These are phyloP conservation scores for Macaca mulatta DNA, from an alignment of 2,113 vertebrate species.

Conservation along the genomic window DNA sequence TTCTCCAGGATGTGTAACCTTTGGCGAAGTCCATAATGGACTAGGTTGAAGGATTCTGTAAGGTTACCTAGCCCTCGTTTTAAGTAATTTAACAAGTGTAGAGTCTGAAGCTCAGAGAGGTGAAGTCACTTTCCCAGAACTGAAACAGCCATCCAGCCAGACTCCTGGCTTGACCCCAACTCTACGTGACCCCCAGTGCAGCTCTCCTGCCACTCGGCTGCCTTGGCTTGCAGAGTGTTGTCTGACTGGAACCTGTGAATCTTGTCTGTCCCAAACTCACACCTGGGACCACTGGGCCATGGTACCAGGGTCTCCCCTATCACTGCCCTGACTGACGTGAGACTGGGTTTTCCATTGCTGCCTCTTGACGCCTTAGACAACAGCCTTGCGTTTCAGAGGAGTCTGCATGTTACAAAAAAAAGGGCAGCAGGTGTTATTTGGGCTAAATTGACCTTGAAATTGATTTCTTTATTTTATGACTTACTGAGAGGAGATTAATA, in stretches of 20 bases:
- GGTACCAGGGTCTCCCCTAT: not conserved
- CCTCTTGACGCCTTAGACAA: conserved; percentile 70
- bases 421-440: conserved; percentile 88
- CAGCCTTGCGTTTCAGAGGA: conserved; percentile 73
- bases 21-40: not conserved
- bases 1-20: not conserved
- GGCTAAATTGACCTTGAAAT: conserved; percentile 92
- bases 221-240: not conserved
- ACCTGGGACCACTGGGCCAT: not conserved
- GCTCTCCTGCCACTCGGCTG: not conserved
- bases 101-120: conserved; percentile 14
- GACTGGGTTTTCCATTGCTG: not conserved
- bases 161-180: not conserved
- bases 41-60: not conserved
- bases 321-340: conserved; percentile 30
- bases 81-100: not conserved
- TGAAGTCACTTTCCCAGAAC: not conserved
- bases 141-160: not conserved
- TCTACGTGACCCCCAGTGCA: not conserved
- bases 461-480: conserved; percentile 92
- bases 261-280: not conserved
- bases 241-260: not conserved
- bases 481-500: conserved; percentile 87
- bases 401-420: conserved; percentile 75
- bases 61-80: not conserved